phyloP scores from a whole-genome alignment of 2,113 vertebrate genomes.

The Strix aluco region DNA sequence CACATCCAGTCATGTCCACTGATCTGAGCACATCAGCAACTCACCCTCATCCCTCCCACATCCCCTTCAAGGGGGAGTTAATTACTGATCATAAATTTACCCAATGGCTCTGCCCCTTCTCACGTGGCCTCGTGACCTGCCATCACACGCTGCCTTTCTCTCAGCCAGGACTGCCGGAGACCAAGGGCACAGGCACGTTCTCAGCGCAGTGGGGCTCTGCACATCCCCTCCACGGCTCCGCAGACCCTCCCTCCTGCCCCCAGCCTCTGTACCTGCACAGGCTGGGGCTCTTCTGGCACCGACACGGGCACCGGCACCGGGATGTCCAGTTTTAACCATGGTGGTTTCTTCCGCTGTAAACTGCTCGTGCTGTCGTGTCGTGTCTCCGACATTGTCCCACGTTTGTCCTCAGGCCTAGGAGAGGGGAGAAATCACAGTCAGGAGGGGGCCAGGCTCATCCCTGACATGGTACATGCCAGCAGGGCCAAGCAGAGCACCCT shows the following conservation, averaged over 20 bases:
- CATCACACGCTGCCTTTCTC: background rate
- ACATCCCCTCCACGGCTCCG: fast-evolving
- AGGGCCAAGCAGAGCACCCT: background rate
- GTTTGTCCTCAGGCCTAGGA: slow-evolving; percentile 72
- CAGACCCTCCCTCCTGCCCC: background rate
- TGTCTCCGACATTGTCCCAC: slow-evolving; percentile 86
- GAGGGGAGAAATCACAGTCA: background rate
- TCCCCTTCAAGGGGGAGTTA: background rate
- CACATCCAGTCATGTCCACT: background rate
- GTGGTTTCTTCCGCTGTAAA: slow-evolving; percentile 96
- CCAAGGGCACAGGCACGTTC: background rate
- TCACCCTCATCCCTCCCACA: background rate
- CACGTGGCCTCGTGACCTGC: background rate
- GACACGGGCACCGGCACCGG: slow-evolving; percentile 77
- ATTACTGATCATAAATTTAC: background rate
- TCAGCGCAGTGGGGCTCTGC: background rate
- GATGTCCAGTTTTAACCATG: slow-evolving; percentile 96
- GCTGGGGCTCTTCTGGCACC: slow-evolving; percentile 81
- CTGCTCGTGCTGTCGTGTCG: slow-evolving; percentile 92
- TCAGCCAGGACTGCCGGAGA: background rate
- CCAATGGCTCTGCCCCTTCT: background rate
- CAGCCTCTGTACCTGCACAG: slow-evolving; percentile 80
- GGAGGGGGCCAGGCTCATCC: background rate
- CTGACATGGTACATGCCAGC: fast-evolving
- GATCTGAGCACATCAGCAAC: slow-evolving; percentile 3